A percentile compares a stretch with the other conserved stretches of the same genome.
These are phyloP conservation scores for Eledone cirrhosa DNA, from an alignment of 2,888 invertebrate species.

Conservation along the genomic window DNA sequence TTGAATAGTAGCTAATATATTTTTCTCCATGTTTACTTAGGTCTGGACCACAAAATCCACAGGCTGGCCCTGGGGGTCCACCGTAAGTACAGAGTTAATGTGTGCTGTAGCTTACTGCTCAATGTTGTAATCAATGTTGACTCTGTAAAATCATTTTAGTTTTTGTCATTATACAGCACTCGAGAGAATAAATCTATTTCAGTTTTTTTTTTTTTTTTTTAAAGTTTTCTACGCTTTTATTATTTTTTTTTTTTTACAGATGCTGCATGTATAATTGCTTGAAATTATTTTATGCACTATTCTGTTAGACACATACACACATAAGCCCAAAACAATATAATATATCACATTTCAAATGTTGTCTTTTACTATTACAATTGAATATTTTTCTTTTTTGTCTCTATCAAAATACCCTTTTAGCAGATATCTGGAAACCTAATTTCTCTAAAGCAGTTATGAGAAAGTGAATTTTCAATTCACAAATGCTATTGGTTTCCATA, in stretches of 20 bases:
- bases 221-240: not conserved
- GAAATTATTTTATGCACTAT: too few species aligned
- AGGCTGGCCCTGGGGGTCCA: slow-evolving; percentile 60
- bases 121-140: not conserved
- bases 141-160: not conserved
- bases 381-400: too few species aligned
- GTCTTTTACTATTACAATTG: too few species aligned
- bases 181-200: not conserved
- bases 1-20: not conserved
- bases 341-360: too few species aligned
- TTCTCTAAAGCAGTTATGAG: too few species aligned
- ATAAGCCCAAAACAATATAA: too few species aligned
- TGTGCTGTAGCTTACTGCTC: not conserved
- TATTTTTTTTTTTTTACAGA: not conserved
- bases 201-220: not conserved
- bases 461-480: too few species aligned
- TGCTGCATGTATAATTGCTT: too few species aligned
- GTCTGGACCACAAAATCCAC: slow-evolving; percentile 48
- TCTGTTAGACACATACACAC: too few species aligned
- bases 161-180: not conserved
- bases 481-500: too few species aligned
- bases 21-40: slow-evolving; percentile 18
- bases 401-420: too few species aligned
- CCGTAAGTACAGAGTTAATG: slow-evolving; percentile 46
- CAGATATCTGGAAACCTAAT: too few species aligned